phyloP scores from a whole-genome alignment of 2,888 invertebrate genomes.

The Lithophane semibrunnea region DNA sequence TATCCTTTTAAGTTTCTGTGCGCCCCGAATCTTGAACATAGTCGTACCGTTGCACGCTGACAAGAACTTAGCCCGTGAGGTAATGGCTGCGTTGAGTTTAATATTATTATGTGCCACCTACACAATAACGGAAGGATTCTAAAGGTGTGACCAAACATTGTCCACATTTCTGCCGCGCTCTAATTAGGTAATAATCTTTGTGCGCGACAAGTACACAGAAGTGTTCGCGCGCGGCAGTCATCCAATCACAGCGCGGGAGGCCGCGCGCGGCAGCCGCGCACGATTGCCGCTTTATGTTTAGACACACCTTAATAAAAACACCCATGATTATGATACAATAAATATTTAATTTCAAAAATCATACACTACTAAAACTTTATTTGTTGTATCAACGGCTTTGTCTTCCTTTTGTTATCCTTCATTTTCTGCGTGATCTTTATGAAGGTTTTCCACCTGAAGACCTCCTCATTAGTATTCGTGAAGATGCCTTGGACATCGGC shows the following conservation, averaged over 20 bases:
- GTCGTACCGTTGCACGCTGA: no score
- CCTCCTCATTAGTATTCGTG: slow-evolving; percentile 57
- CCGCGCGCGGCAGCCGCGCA: no score
- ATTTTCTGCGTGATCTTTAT: slow-evolving; percentile 62
- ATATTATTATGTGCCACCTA: no score
- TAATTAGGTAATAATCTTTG: no score
- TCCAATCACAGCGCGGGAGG: no score
- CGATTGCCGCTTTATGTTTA: no score
- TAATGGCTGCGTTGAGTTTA: not conserved
- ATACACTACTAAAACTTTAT: not conserved
- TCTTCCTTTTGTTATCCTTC: slow-evolving; percentile 34
- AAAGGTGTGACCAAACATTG: not conserved
- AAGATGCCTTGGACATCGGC: slow-evolving; percentile 60
- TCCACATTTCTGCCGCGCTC: no score
- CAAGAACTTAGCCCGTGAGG: no score
- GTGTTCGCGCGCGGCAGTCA: no score
- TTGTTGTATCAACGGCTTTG: not conserved
- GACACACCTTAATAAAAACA: not conserved
- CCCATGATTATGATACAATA: not conserved
- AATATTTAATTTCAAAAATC: slow-evolving; percentile 12
- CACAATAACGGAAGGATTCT: not conserved
- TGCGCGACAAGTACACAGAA: no score
- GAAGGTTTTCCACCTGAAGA: slow-evolving; percentile 59
- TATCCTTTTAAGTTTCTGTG: no score
- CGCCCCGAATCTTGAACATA: no score